Percentiles rank a stretch among this genome's conserved stretches.
phyloP scores from a whole-genome alignment of 2,113 vertebrate genomes.

The Recurvirostra avosetta region DNA sequence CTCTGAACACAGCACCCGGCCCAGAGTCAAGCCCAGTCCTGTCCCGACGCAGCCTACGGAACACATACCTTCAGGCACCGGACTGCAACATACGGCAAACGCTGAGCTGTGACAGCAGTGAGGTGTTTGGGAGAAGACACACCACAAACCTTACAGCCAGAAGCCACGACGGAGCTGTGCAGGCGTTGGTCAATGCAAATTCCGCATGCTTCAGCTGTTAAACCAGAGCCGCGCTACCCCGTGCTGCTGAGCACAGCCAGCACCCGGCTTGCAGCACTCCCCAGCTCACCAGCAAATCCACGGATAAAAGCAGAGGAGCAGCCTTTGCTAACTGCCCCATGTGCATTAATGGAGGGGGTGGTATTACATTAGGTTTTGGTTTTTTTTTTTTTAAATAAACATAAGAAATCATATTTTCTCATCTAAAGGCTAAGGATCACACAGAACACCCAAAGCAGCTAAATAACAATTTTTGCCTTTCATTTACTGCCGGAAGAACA shows the following conservation, averaged over 20 bases:
- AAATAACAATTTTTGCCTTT: neutral
- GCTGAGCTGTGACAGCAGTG: neutral
- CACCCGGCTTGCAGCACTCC: rapidly evolving
- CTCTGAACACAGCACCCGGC: too few species aligned
- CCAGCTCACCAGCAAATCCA: neutral
- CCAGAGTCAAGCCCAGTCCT: neutral
- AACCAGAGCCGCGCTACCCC: neutral
- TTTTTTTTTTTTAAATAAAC: neutral
- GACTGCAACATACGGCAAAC: neutral
- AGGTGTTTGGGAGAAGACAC: neutral
- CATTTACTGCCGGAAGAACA: neutral
- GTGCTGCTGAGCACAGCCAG: neutral
- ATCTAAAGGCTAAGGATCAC: neutral
- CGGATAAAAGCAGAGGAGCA: neutral
- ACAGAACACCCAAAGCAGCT: neutral
- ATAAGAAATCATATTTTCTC: neutral
- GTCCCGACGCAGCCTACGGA: neutral
- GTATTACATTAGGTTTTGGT: neutral
- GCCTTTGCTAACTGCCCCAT: neutral
- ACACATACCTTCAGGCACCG: rapidly evolving
- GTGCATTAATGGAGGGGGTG: rapidly evolving
- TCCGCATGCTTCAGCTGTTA: neutral
- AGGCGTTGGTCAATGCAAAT: rapidly evolving
- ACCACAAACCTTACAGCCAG: neutral
- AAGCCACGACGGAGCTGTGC: rapidly evolving